Base-by-base conservation (phyloP, 2,113 vertebrate genomes). In the Misgurnus mizolepis region DNA sequence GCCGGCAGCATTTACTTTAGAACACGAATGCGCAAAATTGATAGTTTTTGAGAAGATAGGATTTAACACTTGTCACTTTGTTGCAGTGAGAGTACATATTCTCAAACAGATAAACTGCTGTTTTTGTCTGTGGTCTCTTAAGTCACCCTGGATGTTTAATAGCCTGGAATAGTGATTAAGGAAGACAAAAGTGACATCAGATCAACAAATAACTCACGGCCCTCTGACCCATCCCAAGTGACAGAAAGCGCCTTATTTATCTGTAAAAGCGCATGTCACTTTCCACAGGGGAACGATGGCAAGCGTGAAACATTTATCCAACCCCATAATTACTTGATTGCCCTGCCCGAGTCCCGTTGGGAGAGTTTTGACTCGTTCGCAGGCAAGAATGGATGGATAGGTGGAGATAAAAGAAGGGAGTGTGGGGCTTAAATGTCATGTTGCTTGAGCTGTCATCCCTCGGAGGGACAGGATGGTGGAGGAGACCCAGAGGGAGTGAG, bases 391-490 rank as follows among this genome's bases (percentile, higher is more conserved):
- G 65, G 45, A 66, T 62, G 34, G 41, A 67, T 49, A 69, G 80
- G 58, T 71, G 18, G 50, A 60, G 49, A 73, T 55, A 67, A 71
- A 69, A 77, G 22, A 18, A 55, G 47, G 2, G 9, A 64, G 49
- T 60, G 45, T 47, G 18, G 5, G 40, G 71, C 75, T 79, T 82
- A 82, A 85, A 85, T 82, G 72, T 76, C 76, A 80, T 76, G 45
- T 80, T 72, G 61, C 79, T 75, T n/a, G 64, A 9, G n/a, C 71
- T 69, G 72, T 61, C 80, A 62, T 67, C 66, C 66, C 72, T 76
- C 50, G 53, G 50, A 67, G 64, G 62, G 17, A 40, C 49, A 70
- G 27, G 22, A 43, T 71, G 34, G 45, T 76, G 15, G 43, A 79
- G 67, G 47, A 15, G 72, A 67, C 50, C 34, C 41, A 43, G 15